Conservation (phyloP, 2,888 invertebrate species). For the Adelphocoris suturalis region DNA sequence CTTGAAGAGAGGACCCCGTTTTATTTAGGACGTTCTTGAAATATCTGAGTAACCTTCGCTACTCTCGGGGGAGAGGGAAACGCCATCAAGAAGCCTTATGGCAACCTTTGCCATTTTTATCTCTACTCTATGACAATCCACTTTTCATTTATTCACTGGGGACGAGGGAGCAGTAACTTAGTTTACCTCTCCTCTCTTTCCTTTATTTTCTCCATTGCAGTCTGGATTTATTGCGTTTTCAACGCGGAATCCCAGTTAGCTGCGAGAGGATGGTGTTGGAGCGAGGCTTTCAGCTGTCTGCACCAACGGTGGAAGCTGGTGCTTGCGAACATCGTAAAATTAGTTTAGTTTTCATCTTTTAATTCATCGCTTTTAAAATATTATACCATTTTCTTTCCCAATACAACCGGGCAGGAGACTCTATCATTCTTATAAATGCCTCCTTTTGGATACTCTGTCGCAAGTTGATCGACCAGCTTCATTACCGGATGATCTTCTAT, state of each 20-base stretch:
- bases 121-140: conserved; percentile 27
- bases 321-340: too few species aligned
- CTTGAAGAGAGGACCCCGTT: neutral
- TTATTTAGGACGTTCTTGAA: conserved; percentile 17
- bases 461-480: too few species aligned
- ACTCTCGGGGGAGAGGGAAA: neutral
- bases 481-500: too few species aligned
- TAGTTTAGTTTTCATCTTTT: too few species aligned
- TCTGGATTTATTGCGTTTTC: conserved; percentile 11
- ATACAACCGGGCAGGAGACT: too few species aligned
- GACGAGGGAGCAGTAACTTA: conserved; percentile 9
- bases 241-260: neutral
- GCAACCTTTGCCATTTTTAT: conserved; percentile 4
- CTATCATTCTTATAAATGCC: too few species aligned
- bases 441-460: too few species aligned
- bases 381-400: too few species aligned
- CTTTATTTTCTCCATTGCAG: neutral
- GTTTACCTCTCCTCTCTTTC: neutral
- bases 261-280: neutral
- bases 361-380: too few species aligned
- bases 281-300: too few species aligned
- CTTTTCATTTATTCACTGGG: conserved; percentile 8
- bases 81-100: conserved; percentile 7
- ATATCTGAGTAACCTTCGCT: conserved; percentile 6
- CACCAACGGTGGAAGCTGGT: too few species aligned